Evolutionary conservation across 2,797 vertebrate genomes (phyloP), one percentile per base, ranked within the genome.

Genomic region (Diceros bicornis): DNA sequence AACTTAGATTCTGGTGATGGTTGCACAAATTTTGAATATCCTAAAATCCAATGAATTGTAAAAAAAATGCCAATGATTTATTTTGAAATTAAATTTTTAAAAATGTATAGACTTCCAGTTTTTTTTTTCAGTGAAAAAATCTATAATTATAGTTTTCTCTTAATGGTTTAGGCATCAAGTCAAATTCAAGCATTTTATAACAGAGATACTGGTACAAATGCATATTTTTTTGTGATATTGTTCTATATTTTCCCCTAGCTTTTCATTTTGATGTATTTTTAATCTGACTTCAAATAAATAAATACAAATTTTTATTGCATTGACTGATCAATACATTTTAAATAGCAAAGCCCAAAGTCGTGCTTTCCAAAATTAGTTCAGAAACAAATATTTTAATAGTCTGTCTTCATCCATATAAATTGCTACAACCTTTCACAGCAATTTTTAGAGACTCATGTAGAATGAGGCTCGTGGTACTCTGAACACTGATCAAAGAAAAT

Each of bases 131-230:
- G 14, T 18, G 27, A 85, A 29, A 81, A 94, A 86, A 78, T 72
- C n/a, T 91, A 17, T 88, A 72, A 61, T 29, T 61, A 87, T 12
- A 57, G 32, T 91, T 83, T 93, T 79, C 13, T 90, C 32, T 75
- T 91, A 87, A 59, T n/a, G n/a, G 92, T 88, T 92, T 81, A 75
- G 89, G 5, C 4, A 94, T 79, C 2, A n/a, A 91, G 21, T 69
- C 16, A 82, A 92, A 92, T 23, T 41, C 2, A 93, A 61, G 4
- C 1, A 81, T 84, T 81, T 82, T 90, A 52, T 84, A 74, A 21
- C 37, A 55, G 7, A 69, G 8, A 79, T 68, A 57, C 7, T 62
- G 7, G 4, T 11, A 79, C 23, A 74, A 83, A 79, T 71, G 29
- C 64, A 21, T 27, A 47, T 25, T 75, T 94, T 94, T 71, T 64